A percentile compares a stretch with the other conserved stretches of the same genome.
phyloP scores from a whole-genome alignment of 2,888 invertebrate genomes.

The Chydorus sphaericus region DNA sequence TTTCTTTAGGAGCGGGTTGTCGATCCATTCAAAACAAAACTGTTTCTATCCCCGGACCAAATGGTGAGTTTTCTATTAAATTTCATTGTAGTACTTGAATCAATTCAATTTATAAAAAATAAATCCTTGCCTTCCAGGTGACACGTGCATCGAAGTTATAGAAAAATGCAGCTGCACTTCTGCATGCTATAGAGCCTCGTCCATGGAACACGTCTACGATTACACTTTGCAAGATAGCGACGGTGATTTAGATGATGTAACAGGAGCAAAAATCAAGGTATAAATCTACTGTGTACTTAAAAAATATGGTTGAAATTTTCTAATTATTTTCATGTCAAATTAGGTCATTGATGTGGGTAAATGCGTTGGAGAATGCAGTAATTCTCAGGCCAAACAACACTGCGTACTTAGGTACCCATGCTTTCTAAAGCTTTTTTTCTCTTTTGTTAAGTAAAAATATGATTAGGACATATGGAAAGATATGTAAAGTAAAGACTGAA shows the following conservation, averaged over 20 bases:
- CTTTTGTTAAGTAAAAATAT: too few species aligned
- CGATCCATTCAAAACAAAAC: conserved; percentile 29
- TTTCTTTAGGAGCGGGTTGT: too few species aligned
- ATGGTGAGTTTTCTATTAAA: conserved; percentile 24
- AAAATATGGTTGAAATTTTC: too few species aligned
- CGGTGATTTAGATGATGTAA: too few species aligned
- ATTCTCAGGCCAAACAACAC: conserved; percentile 20
- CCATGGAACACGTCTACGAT: conserved; percentile 32
- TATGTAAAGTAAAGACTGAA: too few species aligned
- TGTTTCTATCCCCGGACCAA: conserved; percentile 29
- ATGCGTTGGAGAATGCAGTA: conserved; percentile 30
- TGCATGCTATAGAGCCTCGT: conserved; percentile 31
- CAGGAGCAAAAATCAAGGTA: too few species aligned
- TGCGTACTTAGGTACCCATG: conserved; percentile 21
- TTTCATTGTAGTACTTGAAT: too few species aligned
- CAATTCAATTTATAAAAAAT: too few species aligned
- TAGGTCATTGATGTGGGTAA: conserved; percentile 33
- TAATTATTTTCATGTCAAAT: conserved; percentile 6
- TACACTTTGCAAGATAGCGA: conserved; percentile 28
- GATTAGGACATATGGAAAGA: too few species aligned
- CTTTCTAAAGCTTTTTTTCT: background rate
- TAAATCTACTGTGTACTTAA: too few species aligned
- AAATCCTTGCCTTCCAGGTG: conserved; percentile 18
- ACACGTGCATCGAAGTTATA: conserved; percentile 28
- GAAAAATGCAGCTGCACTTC: conserved; percentile 32